Evolutionary conservation across 2,888 invertebrate genomes (phyloP), one percentile per base, ranked within the genome.

Genomic region (Cynaeus angustus): DNA sequence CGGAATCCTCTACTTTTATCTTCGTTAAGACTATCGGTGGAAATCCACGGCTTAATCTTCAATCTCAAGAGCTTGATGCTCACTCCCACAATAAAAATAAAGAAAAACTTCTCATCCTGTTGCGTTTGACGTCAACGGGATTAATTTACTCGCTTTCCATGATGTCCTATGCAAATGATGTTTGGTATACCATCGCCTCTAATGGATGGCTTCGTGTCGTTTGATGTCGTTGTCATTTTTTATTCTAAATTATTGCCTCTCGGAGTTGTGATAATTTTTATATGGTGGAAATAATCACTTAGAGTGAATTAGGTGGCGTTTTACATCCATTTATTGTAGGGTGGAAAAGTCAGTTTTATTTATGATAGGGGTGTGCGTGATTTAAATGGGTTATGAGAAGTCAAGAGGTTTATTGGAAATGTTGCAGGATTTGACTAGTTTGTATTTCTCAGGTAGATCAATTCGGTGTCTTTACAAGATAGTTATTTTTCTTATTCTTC

Each of bases 1-100:
- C 56, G 21, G 21, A 21, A 21, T 21, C 21, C 21, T 21, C 21
- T 21, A 21, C 2, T 21, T 56, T 56, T 56, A 56, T 56, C 56
- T 56, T 56, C 56, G 12, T 56, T 43, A 56, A 41, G 43, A 26
- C 56, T 41, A 56, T 56, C 37, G 41, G 43, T 14, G 56, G 43
- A 56, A 43, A 14, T n/a, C 16, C 21, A 16, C 37, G 9, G 38
- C 16, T 56, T 56, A 56, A 56, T 56, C 9, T 28, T 4, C 0
- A 12, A 1, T 56, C 43, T 26, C 28, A 9, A 43, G 56, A 26
- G 56, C 8, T 12, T 56, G 26, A 41, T 13, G 26, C 12, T 7
- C 45, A 37, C 13, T 53, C 37, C 7, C 12, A 16, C 53, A 41
- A 41, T 55, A 38, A 55, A 55, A 55, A 55, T 56, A 56, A 26